Base-by-base conservation (phyloP, 2,888 invertebrate species). In the Eupithecia dodoneata region DNA sequence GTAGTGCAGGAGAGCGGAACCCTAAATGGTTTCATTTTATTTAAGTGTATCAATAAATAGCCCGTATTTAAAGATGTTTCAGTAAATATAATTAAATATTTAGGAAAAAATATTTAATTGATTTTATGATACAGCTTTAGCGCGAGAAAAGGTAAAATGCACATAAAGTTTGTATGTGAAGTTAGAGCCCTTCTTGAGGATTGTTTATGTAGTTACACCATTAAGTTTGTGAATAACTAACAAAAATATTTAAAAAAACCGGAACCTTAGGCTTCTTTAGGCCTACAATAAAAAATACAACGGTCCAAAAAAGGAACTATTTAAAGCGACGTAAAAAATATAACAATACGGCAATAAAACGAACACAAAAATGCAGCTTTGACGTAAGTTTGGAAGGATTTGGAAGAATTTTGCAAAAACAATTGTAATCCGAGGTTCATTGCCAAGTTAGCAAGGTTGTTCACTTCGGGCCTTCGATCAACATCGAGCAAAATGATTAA, bases 371-470 rank as follows among this genome's bases (percentile, higher is more conserved):
- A 55, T 18, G 49, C 52, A 12, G 44, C 41, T 72, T 69, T 47
- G 47, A 13, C 65, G 9, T 49, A 15, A 63, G n/a, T 4, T 41
- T 73, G 42, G 44, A 71, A 74, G 65, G 72, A 73, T 79, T 66
- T 79, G 72, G 70, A 71, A 74, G 42, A 67, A 73, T 76, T 74
- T 79, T 76, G 81, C 83, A 82, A 82, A 80, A 84, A 87, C 87
- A 86, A 63, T 86, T 83, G 84, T 82, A 83, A 84, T 82, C 81
- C 75, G 85, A 85, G 86, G 87, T 87, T 87, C 88, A 88, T 87
- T 89, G 88, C 83, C 87, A 85, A 87, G 84, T 79, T 79, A 76
- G 83, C 89, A 88, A 89, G 89, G 89, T 87, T 86, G 83, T 85
- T 84, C 82, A 84, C 83, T 87, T 84, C 80, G 81, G 81, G 84